Base-by-base conservation (phyloP, 2,113 vertebrate genomes). In the Sorex araneus region DNA sequence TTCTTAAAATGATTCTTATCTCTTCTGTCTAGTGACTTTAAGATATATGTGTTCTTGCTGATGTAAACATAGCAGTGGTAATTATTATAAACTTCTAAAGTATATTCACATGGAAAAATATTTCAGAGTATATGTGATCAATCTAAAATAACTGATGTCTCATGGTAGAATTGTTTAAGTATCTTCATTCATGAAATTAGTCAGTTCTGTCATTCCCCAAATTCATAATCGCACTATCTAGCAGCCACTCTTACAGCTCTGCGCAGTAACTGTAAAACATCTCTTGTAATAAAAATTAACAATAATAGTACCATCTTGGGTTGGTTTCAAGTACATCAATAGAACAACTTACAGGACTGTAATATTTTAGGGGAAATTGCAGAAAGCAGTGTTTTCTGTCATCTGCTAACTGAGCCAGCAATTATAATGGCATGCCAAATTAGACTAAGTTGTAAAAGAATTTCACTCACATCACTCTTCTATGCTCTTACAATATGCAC, bases 391-490 rank as follows among this genome's bases (percentile, higher is more conserved):
- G 32, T 89, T 94, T 89, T 32, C 18, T 79, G 64, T 79, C 74
- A 63, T 84, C 91, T 91, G 60, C 45, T 87, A 89, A 74, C 64
- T 77, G 63, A 92, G 78, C 57, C 66, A 87, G 82, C 76, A 85
- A 71, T 91, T 77, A 73, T 50, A 91, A 92, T 30, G 74, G 23
- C 77, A 75, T 78, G 28, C 76, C 92, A 92, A 89, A 89, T 92
- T 60, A 87, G 84, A 64, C n/a, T 50, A 69, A 83, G 27, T 25
- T 85, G 40, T 67, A 67, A 85, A 86, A 74, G 23, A 40, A 63
- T 43, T 21, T 47, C 71, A 34, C 10, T 64, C 6, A 34, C 23
- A 71, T 73, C 66, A 77, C 7, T 74, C 21, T 89, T 80, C 2
- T 79, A 69, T 91, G 73, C 47, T n/a, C 40, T 87, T 23, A 16